Evolutionary conservation across 2,113 vertebrate genomes (phyloP), one percentile per base, ranked within the genome.

Genomic region (Caranx ignobilis): DNA sequence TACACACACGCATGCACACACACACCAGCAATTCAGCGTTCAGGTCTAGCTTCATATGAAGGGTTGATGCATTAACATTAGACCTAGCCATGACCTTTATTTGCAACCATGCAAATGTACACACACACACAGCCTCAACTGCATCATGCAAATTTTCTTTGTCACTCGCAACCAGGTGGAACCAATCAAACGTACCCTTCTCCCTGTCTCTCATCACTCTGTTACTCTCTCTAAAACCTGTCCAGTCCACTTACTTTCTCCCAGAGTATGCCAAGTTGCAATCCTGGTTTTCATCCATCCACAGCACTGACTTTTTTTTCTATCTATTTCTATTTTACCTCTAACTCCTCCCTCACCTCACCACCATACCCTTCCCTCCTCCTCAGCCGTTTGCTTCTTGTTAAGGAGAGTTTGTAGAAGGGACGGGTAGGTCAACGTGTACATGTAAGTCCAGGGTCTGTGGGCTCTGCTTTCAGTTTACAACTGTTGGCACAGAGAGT

Each of bases 91-190:
- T 77, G 71, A 79, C 79, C 64, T 77, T 76, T 45, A 39, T 75
- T 69, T 74, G 12, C 47, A 47, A 8, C 52, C 15, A 2, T 57
- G 35, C 26, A 61, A 16, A 6, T 16, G 11, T 56, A 13, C 2
- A 5, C 37, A 11, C 47, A 26, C 21, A 32, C 54, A 15, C 31
- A 9, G 3, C n/a, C 37, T 31, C 54, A 48, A 2, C 68, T 82
- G 21, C 34, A 60, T 52, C 52, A 15, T 50, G 57, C 41, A 37
- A 56, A 50, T 79, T 78, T 81, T 82, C 41, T n/a, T 41, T 77
- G 50, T 72, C 70, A 75, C 76, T 77, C 3, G 60, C 55, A 43
- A 7, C 39, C 82, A 86, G 73, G 81, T 87, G 82, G 84, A 91
- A 87, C 66, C 67, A 72, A 79, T 87, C 66, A 84, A 70, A 77